Evolutionary conservation across 2,888 invertebrate species (phyloP).

Genomic region (Entomobrya proxima): DNA sequence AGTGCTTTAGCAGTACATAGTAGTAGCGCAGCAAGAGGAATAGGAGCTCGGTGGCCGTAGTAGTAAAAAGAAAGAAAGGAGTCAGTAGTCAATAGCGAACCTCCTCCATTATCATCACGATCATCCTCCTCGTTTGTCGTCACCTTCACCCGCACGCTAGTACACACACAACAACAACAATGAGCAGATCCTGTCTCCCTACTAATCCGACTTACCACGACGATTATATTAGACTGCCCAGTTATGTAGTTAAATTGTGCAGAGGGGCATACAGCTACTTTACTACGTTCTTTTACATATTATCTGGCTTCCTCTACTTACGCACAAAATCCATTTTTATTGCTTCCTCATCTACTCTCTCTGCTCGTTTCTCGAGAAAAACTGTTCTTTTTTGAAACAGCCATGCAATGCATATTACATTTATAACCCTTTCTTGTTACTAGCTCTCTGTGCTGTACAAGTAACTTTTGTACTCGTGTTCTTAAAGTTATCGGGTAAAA

Average conservation of each 20-base stretch:
- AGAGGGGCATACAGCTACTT: background rate
- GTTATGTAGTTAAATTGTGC: no score
- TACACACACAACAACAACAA: background rate
- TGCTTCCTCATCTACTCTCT: conserved; percentile 19
- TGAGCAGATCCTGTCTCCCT: background rate
- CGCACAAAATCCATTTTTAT: conserved; percentile 22
- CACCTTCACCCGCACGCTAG: background rate
- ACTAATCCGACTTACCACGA: conserved; percentile 1
- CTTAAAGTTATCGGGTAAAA: background rate
- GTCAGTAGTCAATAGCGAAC: background rate
- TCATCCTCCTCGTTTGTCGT: background rate
- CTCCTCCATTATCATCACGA: conserved; percentile 14
- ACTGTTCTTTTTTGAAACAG: background rate
- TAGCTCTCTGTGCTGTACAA: background rate
- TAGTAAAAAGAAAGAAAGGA: background rate
- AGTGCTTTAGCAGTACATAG: no score
- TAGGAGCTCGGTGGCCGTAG: no score
- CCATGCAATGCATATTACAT: no score
- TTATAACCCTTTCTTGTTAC: background rate
- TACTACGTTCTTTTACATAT: background rate
- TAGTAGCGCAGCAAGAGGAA: no score
- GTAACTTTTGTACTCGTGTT: background rate
- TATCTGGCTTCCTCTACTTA: background rate
- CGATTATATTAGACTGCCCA: no score
- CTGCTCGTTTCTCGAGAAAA: background rate